Percentiles rank a stretch among this genome's conserved stretches.
Conservation (phyloP, 2,797 vertebrate genomes). For the Pogoniulus pusillus region DNA sequence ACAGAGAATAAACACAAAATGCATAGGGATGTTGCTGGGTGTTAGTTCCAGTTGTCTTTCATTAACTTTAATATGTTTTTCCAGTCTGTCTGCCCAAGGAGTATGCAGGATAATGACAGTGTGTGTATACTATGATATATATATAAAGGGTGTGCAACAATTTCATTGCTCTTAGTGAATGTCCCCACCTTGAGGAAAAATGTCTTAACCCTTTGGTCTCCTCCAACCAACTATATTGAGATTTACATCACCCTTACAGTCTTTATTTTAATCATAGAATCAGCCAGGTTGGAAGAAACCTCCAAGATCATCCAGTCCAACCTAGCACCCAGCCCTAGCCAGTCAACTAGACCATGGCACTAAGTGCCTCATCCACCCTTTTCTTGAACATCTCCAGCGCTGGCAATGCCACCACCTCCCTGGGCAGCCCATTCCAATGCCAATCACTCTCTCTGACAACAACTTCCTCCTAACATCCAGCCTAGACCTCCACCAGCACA, state of each 20-base stretch:
- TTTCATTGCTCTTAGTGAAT: not conserved
- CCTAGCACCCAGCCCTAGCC: too few relatives aligned
- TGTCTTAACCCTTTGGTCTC: not conserved
- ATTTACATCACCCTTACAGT: conserved; percentile 1
- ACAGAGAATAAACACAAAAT: conserved; percentile 21
- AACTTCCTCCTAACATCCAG: too few relatives aligned
- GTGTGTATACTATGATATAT: not conserved
- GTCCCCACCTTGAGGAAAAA: conserved; percentile 12
- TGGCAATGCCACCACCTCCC: too few relatives aligned
- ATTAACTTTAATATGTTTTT: conserved; percentile 30
- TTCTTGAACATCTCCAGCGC: too few relatives aligned
- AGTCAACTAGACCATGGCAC: too few relatives aligned
- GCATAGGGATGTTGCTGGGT: not conserved
- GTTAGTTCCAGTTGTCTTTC: conserved; percentile 12
- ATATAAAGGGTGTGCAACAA: not conserved
- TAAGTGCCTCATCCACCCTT: too few relatives aligned
- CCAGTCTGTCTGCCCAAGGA: conserved; percentile 20
- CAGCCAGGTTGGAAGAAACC: too few relatives aligned
- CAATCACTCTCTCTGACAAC: too few relatives aligned
- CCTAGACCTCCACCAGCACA: too few relatives aligned
- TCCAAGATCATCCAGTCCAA: too few relatives aligned
- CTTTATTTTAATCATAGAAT: conserved; percentile 23
- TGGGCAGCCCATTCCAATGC: too few relatives aligned
- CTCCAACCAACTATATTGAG: conserved; percentile 24
- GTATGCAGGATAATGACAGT: not conserved